Conservation (phyloP, 2,113 vertebrate genomes). For the Pomatostomus ruficeps region DNA sequence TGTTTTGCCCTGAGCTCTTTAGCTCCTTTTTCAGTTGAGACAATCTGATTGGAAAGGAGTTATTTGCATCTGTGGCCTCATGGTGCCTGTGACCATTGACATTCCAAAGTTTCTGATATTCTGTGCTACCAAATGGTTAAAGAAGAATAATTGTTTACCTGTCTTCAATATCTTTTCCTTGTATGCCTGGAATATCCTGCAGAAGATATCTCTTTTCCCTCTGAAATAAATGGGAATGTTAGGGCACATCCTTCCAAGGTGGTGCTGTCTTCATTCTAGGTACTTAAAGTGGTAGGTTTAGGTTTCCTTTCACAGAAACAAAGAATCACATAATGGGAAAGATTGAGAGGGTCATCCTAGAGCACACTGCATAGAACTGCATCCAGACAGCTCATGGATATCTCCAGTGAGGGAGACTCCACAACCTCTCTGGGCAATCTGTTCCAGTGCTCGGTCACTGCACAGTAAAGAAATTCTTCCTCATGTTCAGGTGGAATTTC, state of each 20-base stretch:
- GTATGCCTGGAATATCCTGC: neutral
- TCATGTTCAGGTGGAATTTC: neutral
- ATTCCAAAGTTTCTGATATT: neutral
- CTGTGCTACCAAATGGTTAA: neutral
- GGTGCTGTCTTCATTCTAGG: neutral
- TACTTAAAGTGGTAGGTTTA: neutral
- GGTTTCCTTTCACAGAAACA: neutral
- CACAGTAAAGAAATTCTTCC: neutral
- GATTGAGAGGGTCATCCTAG: neutral
- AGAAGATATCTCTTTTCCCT: neutral
- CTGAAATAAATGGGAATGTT: neutral
- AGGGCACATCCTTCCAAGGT: neutral
- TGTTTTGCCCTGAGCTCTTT: neutral
- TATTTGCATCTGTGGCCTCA: neutral
- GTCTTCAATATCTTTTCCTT: neutral
- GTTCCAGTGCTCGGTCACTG: fast-evolving
- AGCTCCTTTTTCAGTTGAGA: neutral
- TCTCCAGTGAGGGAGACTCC: neutral
- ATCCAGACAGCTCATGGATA: neutral
- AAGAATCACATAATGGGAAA: neutral
- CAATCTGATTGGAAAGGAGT: neutral
- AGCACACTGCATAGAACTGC: neutral
- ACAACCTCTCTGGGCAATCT: neutral
- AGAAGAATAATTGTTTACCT: neutral
- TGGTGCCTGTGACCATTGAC: neutral